Base-by-base conservation (phyloP, 2,888 invertebrate species). In the Liodrosophila aerea region DNA sequence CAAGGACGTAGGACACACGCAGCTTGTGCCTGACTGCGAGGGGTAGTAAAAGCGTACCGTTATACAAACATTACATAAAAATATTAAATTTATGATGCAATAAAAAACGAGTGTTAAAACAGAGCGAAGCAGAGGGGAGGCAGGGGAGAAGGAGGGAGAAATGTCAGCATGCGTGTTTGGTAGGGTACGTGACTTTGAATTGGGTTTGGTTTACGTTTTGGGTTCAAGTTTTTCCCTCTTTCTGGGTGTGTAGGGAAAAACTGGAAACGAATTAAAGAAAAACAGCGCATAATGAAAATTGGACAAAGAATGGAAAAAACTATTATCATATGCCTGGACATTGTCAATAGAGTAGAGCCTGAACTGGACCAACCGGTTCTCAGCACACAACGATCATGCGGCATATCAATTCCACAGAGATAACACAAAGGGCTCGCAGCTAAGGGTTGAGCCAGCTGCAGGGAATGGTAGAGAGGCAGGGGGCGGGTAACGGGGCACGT, bases 1-100 rank as follows among this genome's bases (percentile, higher is more conserved):
- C 45, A 22, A 22, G 22, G 22, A 22, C 22, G 5, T 5, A 22
- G 5, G 22, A 22, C 22, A 51, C 64, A 64, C 44, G 62, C 53
- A 31, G 41, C 63, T 59, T 43, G 64, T 59, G 51, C 75, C 75
- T 22, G 22, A 4, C 16, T 34, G 52, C 57, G 61, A 51, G 63
- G 71, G 74, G 86, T 67, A 80, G 84, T 80, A 83, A 83, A 80
- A 76, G 65, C 74, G 76, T 76, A 81, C 81, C 69, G 81, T 81
- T 85, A 83, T 85, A 72, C 86, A 81, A 81, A 81, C 81, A 85
- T 81, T 72, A 83, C 86, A 81, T 85, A 81, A 85, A 85, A 81
- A 81, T 81, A 85, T 85, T 81, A 85, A 81, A 85, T 81, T 81
- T 81, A 81, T 84, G 86, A 72, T 80, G 81, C 81, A 74, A 81